phyloP scores from a whole-genome alignment of 2,113 vertebrate genomes.

The Condylura cristata region DNA sequence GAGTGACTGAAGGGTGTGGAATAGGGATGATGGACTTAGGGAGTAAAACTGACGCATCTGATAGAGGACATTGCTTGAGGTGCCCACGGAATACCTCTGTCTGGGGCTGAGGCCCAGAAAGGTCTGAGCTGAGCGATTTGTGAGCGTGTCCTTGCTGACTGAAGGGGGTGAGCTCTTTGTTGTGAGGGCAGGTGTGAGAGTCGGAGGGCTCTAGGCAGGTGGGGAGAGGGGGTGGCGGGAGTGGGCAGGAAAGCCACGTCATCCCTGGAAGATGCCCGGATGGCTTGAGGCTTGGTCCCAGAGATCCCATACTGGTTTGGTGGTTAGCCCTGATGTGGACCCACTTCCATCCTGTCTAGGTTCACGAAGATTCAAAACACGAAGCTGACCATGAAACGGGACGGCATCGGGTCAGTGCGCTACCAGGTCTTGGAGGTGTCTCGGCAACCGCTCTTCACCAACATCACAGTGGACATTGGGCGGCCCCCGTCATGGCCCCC shows the following conservation, averaged over 20 bases:
- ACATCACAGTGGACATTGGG: slow-evolving; percentile 98
- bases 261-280: not conserved
- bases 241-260: not conserved
- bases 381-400: slow-evolving; percentile 98
- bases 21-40: not conserved
- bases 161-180: not conserved
- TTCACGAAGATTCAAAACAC: slow-evolving; percentile 99
- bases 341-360: slow-evolving; percentile 81
- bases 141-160: not conserved
- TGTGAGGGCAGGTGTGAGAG: not conserved
- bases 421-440: slow-evolving; percentile 93
- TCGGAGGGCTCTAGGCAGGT: not conserved
- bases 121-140: not conserved
- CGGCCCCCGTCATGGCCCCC: slow-evolving; percentile 92
- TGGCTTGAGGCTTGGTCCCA: not conserved
- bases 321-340: not conserved
- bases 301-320: not conserved
- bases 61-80: not conserved
- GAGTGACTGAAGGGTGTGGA: not conserved
- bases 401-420: slow-evolving; percentile 95
- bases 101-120: not conserved
- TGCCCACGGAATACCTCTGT: not conserved
- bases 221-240: not conserved
- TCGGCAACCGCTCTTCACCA: slow-evolving; percentile 94
- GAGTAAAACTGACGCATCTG: not conserved